Base-by-base conservation (phyloP, 2,888 invertebrate genomes). In the Orthonevra nobilis region DNA sequence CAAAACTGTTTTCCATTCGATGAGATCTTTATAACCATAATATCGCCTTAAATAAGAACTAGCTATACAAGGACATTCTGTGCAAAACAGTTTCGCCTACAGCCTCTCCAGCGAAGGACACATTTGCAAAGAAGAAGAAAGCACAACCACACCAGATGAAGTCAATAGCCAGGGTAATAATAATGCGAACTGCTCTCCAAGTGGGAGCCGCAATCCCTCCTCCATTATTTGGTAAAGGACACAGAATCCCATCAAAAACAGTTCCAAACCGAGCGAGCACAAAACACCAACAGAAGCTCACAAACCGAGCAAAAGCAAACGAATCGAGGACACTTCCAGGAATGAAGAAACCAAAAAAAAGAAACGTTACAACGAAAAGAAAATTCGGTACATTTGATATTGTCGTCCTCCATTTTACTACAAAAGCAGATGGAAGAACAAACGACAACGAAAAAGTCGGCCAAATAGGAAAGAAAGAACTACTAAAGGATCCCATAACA, bases 351-450 rank as follows among this genome's bases (percentile, higher is more conserved):
- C 20, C 15, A 58, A 12, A 63, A 23, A 42, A 28, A 61, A 38
- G 7, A 17, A n/a, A 12, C 1, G 19, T 1, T n/a, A n/a, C n/a
- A 44, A 23, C 12, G 20, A 34, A 32, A 48, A 23, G 23, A 66
- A 79, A 79, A 72, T 66, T 79, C 64, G 77, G 52, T 72, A 46
- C 64, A 66, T 72, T 72, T 72, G 54, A 79, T 79, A 66, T 60
- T 66, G 77, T 64, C 66, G 58, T 79, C 58, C 42, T 79, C 32
- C 52, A 19, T 61, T 44, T n/a, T 61, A 44, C 46, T 64, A 32
- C 52, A 44, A 58, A 77, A 58, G 58, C 58, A 58, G 69, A 64
- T 54, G 40, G 40, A 44, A 38, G 42, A 64, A 66, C 56, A 66
- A 64, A 56, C 54, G 42, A 58, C 58, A 14, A 50, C 46, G 36